Conservation (phyloP, 1,140 invertebrate species). For the Pachyrhynchus sulphureomaculatus region DNA sequence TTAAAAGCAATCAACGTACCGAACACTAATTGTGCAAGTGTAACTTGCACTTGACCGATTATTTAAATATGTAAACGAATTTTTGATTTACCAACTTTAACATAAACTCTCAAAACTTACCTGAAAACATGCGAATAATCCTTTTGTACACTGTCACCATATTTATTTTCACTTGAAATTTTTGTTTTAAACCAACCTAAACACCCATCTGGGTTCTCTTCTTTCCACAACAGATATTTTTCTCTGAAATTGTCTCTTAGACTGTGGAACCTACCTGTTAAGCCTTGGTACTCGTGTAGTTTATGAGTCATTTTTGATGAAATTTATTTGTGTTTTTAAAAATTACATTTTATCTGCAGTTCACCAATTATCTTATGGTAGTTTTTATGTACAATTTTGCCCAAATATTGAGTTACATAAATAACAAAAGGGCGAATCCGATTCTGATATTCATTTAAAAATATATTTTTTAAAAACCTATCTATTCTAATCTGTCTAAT, state of each 20-base stretch:
- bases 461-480: no score
- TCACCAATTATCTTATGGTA: not conserved
- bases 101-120: no score
- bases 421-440: no score
- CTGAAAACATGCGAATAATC: slow-evolving; percentile 77
- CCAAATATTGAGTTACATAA: no score
- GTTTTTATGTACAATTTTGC: no score
- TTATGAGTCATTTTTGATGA: slow-evolving; percentile 59
- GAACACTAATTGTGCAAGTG: no score
- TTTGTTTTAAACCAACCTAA: slow-evolving; percentile 40
- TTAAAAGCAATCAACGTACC: no score
- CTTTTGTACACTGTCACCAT: slow-evolving; percentile 48
- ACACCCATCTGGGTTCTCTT: slow-evolving; percentile 57
- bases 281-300: slow-evolving; percentile 75
- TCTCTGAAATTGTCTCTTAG: slow-evolving; percentile 64
- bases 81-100: no score
- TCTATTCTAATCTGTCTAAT: no score
- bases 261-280: slow-evolving; percentile 68
- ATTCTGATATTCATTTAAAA: no score
- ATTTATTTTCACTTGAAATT: slow-evolving; percentile 17
- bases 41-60: no score
- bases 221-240: slow-evolving; percentile 60
- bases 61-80: not conserved
- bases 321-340: not conserved
- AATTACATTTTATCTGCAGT: not conserved